Conservation (phyloP, 2,113 vertebrate genomes). For the Malaclemys terrapin region DNA sequence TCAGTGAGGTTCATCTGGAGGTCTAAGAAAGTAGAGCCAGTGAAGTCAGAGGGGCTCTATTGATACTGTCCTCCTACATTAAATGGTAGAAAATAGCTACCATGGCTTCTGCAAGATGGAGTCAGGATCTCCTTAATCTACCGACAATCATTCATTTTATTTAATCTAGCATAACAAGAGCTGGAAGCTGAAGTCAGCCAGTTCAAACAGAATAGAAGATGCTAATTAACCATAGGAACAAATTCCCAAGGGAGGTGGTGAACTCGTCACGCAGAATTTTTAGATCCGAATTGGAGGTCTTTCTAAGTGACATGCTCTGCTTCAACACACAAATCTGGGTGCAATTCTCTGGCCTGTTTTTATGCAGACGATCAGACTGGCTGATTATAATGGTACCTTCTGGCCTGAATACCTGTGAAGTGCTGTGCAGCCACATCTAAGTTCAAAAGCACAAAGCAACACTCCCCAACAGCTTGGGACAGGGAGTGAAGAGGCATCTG, state of each 20-base stretch:
- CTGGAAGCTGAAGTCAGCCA: neutral
- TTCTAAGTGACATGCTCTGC: neutral
- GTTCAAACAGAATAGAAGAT: neutral
- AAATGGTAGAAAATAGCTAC: neutral
- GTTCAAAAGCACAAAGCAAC: too few relatives aligned
- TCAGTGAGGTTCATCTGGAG: neutral
- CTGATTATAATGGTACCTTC: neutral
- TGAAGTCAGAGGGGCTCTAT: neutral
- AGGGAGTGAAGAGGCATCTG: neutral
- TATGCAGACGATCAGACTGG: neutral
- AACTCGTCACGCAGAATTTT: neutral
- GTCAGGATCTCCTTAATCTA: neutral
- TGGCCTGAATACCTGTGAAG: neutral
- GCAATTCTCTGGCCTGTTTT: neutral
- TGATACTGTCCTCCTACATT: neutral
- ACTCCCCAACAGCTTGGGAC: neutral
- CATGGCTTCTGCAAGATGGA: neutral
- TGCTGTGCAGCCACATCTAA: neutral
- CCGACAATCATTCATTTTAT: neutral
- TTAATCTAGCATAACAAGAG: neutral
- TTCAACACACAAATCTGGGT: neutral
- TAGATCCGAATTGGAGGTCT: neutral
- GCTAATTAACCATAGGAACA: neutral
- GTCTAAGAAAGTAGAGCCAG: neutral
- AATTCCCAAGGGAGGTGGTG: neutral